phyloP scores from a whole-genome alignment of 2,797 vertebrate genomes.

The Brachymystax lenok region DNA sequence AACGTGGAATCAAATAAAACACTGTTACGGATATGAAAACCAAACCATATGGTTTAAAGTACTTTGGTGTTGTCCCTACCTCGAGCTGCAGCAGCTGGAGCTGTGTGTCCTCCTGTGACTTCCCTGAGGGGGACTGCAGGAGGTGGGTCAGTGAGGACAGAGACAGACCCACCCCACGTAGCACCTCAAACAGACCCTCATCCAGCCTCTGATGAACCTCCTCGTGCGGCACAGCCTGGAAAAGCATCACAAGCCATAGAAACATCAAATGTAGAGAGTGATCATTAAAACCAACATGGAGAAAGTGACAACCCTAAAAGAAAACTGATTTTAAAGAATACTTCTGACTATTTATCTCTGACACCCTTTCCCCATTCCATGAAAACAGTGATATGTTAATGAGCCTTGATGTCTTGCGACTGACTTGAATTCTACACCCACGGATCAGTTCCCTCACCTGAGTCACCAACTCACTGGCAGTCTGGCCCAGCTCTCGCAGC shows the following conservation, averaged over 20 bases:
- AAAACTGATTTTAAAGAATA: background rate
- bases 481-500: slow-evolving; percentile 77
- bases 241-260: background rate
- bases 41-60: background rate
- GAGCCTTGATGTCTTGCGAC: background rate
- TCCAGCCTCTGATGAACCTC: slow-evolving; percentile 67
- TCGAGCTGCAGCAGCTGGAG: slow-evolving; percentile 72
- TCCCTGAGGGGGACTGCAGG: slow-evolving; percentile 59
- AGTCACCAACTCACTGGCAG: slow-evolving; percentile 56
- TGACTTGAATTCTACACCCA: background rate
- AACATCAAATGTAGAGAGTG: background rate
- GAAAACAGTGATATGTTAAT: background rate
- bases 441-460: slow-evolving; percentile 69
- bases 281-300: background rate
- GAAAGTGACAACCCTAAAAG: background rate
- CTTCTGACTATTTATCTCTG: background rate
- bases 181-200: slow-evolving; percentile 79
- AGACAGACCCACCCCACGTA: slow-evolving; percentile 74
- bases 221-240: slow-evolving; percentile 67
- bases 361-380: background rate
- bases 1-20: background rate
- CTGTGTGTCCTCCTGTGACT: slow-evolving; percentile 60
- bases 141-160: slow-evolving; percentile 76
- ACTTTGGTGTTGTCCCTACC: slow-evolving; percentile 64
- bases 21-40: background rate